A percentile compares a stretch with the other conserved stretches of the same genome.
phyloP scores from a whole-genome alignment of 2,797 vertebrate species.

The Aphelocoma californica region DNA sequence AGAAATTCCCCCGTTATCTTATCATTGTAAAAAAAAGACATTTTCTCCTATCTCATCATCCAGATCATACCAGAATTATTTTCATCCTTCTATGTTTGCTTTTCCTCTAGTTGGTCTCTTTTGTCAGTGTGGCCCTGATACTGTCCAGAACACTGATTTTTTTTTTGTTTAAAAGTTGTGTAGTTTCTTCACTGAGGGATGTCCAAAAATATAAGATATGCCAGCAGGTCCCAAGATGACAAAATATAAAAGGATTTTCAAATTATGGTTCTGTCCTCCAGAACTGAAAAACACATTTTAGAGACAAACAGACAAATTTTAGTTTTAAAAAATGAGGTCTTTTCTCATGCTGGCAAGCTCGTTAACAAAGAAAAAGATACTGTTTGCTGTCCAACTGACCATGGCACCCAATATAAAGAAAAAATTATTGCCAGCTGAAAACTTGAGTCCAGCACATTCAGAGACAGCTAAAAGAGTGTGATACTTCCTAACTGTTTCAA shows the following conservation, averaged over 20 bases:
- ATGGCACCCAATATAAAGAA: neutral
- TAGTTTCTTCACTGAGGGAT: neutral
- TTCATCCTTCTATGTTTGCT: neutral
- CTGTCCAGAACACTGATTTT: neutral
- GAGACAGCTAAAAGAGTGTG: neutral
- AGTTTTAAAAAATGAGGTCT: conserved; percentile 11
- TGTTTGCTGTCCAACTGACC: neutral
- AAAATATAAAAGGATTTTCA: neutral
- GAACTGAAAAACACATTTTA: conserved; percentile 41
- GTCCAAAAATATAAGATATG: neutral
- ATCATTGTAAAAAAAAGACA: neutral
- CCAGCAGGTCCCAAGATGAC: neutral
- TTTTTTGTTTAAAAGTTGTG: neutral
- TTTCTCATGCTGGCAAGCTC: neutral
- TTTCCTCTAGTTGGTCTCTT: neutral
- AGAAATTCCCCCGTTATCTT: neutral
- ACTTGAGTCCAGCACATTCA: neutral
- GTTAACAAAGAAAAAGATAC: neutral
- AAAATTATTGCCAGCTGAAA: neutral
- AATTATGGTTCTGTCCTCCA: conserved; percentile 10
- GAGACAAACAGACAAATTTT: conserved; percentile 11
- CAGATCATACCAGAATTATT: neutral
- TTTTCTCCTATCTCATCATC: neutral
- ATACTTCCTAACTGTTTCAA: neutral
- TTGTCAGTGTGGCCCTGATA: neutral